phyloP scores from a whole-genome alignment of 92 coral and sea anemone species.

The Epizoanthus ramosus region DNA sequence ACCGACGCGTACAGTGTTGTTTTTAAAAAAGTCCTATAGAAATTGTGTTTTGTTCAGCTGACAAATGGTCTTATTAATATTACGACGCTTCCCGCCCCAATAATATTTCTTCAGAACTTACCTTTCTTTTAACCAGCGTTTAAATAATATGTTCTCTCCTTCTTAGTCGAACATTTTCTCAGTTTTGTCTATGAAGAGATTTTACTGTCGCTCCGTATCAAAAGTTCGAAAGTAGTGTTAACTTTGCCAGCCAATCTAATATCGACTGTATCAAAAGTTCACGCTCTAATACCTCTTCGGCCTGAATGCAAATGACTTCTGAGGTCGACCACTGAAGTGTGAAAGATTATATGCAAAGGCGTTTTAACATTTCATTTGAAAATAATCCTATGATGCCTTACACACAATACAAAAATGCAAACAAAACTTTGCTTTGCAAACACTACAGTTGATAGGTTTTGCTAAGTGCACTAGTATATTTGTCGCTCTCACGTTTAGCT shows the following conservation, averaged over 20 bases:
- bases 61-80: too few relatives aligned
- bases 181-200: neutral
- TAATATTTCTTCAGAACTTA: too few relatives aligned
- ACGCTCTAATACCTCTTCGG: conserved; percentile 21
- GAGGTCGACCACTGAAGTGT: neutral
- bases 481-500: too few relatives aligned
- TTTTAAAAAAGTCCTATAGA: neutral
- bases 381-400: neutral
- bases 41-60: neutral
- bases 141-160: too few relatives aligned
- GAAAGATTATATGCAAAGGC: conserved; percentile 12
- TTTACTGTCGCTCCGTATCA: neutral
- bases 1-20: conserved; percentile 6
- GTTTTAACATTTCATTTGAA: neutral
- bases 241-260: conserved; percentile 9
- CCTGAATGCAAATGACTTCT: conserved; percentile 9
- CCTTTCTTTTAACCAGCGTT: too few relatives aligned
- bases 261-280: neutral
- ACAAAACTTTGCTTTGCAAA: too few relatives aligned
- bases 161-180: neutral
- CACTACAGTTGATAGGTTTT: too few relatives aligned
- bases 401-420: too few relatives aligned
- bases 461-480: too few relatives aligned
- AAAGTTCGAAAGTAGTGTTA: conserved; percentile 10
- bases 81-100: too few relatives aligned